A percentile compares a stretch with the other conserved stretches of the same genome.
These are phyloP conservation scores for Petrocephalus microphthalmus DNA, from an alignment of 2,113 vertebrate genomes.

Conservation along the genomic window DNA sequence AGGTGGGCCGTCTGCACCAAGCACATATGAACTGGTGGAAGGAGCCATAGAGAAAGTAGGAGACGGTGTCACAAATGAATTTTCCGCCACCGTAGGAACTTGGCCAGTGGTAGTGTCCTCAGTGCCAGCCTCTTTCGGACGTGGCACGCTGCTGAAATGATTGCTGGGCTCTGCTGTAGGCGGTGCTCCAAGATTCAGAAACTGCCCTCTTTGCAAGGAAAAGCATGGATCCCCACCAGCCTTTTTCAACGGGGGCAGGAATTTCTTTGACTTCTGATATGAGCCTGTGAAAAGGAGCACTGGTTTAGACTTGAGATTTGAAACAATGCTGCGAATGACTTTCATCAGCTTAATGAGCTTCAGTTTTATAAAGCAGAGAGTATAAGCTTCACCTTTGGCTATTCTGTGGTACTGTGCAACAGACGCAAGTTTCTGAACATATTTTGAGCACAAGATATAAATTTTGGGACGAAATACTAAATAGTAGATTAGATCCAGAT, in stretches of 20 bases:
- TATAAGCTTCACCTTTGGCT: background rate
- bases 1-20: slow-evolving; percentile 40
- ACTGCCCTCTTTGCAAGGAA: slow-evolving; percentile 34
- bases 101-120: slow-evolving; percentile 38
- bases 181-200: slow-evolving; percentile 38
- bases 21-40: slow-evolving; percentile 49
- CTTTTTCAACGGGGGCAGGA: slow-evolving; percentile 51
- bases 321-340: background rate
- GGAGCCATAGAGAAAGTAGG: slow-evolving; percentile 39
- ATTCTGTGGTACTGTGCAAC: background rate
- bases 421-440: background rate
- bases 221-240: slow-evolving; percentile 37
- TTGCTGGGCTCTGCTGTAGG: slow-evolving; percentile 38
- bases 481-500: background rate
- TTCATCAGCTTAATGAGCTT: background rate
- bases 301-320: background rate
- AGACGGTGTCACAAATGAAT: slow-evolving; percentile 50
- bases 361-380: background rate
- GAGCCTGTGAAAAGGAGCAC: slow-evolving; percentile 50
- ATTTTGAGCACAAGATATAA: background rate
- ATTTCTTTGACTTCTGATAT: slow-evolving; percentile 49
- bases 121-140: slow-evolving; percentile 45
- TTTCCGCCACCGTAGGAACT: slow-evolving; percentile 53
- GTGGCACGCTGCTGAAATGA: slow-evolving; percentile 26
- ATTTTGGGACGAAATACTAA: background rate